Percentiles rank a stretch among this genome's conserved stretches.
Conservation (phyloP, 2,113 vertebrate species). For the Galemys pyrenaicus region DNA sequence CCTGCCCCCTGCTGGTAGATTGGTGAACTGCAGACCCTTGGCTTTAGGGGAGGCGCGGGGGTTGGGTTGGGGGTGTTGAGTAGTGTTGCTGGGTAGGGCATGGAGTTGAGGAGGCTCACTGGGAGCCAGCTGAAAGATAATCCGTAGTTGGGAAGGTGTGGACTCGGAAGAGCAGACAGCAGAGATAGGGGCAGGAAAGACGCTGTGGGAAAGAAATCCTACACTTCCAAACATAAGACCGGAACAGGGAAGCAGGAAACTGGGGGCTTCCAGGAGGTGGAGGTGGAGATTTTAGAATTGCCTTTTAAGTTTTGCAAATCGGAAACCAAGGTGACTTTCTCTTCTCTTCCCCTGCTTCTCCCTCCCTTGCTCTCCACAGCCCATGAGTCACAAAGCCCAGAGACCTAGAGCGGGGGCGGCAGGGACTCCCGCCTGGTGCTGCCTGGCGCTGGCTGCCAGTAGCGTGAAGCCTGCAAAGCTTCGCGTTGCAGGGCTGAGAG, state of each 20-base stretch:
- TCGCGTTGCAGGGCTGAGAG: not conserved
- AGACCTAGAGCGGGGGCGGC: not conserved
- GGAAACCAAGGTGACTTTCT: not conserved
- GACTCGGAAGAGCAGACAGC: not conserved
- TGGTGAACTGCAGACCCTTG: slow-evolving; percentile 1
- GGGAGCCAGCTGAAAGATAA: not conserved
- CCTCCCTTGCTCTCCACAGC: not conserved
- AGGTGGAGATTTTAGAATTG: not conserved
- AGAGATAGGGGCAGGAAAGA: not conserved
- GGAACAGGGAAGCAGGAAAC: not conserved
- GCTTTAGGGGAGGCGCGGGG: not conserved
- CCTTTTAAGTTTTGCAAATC: not conserved
- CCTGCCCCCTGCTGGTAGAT: slow-evolving; percentile 43
- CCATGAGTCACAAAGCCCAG: not conserved
- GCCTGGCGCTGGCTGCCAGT: not conserved
- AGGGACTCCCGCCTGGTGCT: not conserved
- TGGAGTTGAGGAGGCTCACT: not conserved
- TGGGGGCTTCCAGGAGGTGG: not conserved
- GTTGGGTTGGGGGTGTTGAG: too few relatives aligned
- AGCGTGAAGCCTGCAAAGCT: not conserved
- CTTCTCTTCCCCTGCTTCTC: not conserved
- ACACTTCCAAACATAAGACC: not conserved
- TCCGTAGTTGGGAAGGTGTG: not conserved
- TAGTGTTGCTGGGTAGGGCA: too few relatives aligned
- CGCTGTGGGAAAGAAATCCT: not conserved